Evolutionary conservation across 2,888 invertebrate species (phyloP).

Genomic region (Platycheirus albimanus): DNA sequence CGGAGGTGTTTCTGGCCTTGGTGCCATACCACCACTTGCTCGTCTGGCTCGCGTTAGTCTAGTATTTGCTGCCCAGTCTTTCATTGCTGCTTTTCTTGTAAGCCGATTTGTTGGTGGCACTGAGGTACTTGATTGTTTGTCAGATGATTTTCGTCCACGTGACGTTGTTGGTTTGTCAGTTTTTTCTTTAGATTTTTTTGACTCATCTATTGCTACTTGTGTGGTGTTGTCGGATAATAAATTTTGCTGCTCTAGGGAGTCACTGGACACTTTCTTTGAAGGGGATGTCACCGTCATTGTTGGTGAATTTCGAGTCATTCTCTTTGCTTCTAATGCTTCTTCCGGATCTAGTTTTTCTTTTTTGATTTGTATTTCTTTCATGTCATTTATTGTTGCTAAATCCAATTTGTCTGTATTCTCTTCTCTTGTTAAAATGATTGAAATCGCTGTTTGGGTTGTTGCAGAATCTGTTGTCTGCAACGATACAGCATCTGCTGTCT

Average conservation of each 20-base stretch:
- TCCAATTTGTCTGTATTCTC: constrained; percentile 40
- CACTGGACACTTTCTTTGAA: constrained; percentile 35
- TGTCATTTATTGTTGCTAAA: not conserved
- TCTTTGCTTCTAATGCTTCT: constrained; percentile 13
- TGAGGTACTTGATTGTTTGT: constrained; percentile 49
- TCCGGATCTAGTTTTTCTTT: constrained; percentile 45
- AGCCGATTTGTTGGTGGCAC: constrained; percentile 77
- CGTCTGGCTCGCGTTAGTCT: constrained; percentile 80
- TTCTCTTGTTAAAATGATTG: constrained; percentile 7
- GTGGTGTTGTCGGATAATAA: constrained; percentile 46
- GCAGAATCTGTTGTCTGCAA: too few species aligned
- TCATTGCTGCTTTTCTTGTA: constrained; percentile 80
- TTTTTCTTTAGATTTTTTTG: constrained; percentile 30
- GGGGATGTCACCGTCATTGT: constrained; percentile 32
- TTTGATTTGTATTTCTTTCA: constrained; percentile 33
- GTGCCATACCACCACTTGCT: constrained; percentile 56
- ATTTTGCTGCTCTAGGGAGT: constrained; percentile 53
- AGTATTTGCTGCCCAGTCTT: constrained; percentile 78
- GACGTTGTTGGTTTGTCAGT: constrained; percentile 4
- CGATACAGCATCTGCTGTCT: too few species aligned
- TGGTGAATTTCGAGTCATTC: constrained; percentile 58
- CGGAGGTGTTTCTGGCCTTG: constrained; percentile 67
- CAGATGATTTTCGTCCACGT: constrained; percentile 36
- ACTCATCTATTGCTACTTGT: constrained; percentile 41
- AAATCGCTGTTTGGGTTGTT: too few species aligned